Conservation (phyloP, 2,113 vertebrate species). For the Cyrtonyx montezumae region DNA sequence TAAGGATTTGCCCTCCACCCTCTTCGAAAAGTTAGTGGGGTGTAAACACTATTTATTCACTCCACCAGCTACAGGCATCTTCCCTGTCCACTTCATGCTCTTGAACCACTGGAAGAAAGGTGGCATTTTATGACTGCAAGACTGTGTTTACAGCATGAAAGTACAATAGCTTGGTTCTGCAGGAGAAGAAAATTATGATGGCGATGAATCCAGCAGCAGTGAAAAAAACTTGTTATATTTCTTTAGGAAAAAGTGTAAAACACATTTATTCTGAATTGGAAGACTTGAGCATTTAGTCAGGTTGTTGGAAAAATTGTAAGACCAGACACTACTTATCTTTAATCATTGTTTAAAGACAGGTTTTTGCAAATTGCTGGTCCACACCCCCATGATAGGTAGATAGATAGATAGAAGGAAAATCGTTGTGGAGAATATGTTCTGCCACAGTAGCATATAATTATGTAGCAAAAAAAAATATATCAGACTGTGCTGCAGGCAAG, state of each 20-base stretch:
- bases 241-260: background rate
- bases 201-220: background rate
- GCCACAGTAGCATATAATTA: slow-evolving; percentile 27
- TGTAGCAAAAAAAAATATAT: slow-evolving; percentile 26
- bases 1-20: background rate
- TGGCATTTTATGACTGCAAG: background rate
- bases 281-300: background rate
- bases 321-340: background rate
- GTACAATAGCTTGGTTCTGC: background rate
- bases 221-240: background rate
- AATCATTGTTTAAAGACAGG: background rate
- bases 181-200: background rate
- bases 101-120: background rate
- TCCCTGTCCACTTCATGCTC: background rate
- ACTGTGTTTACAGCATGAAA: background rate
- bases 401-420: slow-evolving; percentile 37
- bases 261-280: background rate
- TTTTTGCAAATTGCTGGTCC: slow-evolving; percentile 35
- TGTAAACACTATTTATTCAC: background rate
- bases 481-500: slow-evolving; percentile 28
- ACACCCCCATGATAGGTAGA: background rate
- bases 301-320: background rate
- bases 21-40: background rate
- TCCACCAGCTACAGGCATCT: background rate
- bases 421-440: slow-evolving; percentile 20